phyloP scores from a whole-genome alignment of 2,888 invertebrate species.

The Deroplatys truncata region DNA sequence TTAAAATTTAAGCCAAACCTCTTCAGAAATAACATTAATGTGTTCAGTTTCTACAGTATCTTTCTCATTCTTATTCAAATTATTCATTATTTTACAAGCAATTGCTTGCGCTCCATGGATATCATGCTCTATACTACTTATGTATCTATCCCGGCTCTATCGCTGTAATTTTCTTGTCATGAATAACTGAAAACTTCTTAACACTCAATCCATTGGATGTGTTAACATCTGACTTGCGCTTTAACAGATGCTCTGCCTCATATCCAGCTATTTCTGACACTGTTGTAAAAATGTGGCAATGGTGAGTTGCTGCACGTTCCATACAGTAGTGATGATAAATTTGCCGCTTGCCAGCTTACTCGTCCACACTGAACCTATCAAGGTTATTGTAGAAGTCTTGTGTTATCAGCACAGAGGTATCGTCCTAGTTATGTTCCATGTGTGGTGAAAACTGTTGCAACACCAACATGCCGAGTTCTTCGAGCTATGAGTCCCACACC shows the following conservation, averaged over 20 bases:
- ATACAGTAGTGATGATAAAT: constrained; percentile 98
- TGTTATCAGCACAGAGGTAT: constrained; percentile 95
- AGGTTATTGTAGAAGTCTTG: constrained; percentile 99
- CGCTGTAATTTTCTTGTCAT: no score
- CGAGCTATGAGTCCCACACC: constrained; percentile 89
- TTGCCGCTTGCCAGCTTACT: constrained; percentile 96
- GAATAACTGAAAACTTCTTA: constrained; percentile 95
- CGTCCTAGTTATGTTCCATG: constrained; percentile 96
- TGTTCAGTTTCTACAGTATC: no score
- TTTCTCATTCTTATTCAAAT: no score
- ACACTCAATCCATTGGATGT: constrained; percentile 98
- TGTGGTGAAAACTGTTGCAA: constrained; percentile 97
- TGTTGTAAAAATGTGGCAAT: constrained; percentile 93
- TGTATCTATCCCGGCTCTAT: no score
- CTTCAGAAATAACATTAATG: no score
- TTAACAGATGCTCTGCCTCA: constrained; percentile 92
- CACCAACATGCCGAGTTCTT: constrained; percentile 78
- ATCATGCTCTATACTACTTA: no score
- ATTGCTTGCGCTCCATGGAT: no score
- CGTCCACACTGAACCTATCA: constrained; percentile 91
- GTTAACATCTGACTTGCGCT: constrained; percentile 89
- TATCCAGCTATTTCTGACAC: constrained; percentile 95
- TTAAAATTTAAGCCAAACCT: no score
- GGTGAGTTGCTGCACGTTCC: constrained; percentile 90
- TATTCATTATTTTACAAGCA: no score